A percentile compares a stretch with the other conserved stretches of the same genome.
Evolutionary conservation across 2,888 invertebrate genomes (phyloP).

Genomic region (Cheilosia grossa): DNA sequence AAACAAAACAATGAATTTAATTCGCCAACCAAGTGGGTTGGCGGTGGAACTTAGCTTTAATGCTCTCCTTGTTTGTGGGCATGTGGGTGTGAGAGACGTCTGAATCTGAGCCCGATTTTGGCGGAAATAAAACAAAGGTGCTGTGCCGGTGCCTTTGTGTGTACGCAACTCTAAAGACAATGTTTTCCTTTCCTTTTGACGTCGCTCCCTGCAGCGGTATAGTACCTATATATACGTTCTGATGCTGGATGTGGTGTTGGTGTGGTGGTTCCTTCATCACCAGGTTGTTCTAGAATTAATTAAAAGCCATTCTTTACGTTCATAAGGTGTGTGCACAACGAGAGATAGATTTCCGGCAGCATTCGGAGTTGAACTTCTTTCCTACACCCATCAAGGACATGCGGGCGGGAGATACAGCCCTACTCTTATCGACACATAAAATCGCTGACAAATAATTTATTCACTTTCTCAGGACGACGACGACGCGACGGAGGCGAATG

Average conservation of each 20-base stretch:
- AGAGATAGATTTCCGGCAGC: conserved; percentile 67
- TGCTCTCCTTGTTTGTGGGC: neutral
- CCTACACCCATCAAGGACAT: neutral
- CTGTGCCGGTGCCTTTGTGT: conserved; percentile 42
- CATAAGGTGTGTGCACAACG: conserved; percentile 74
- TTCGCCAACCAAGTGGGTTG: conserved; percentile 10
- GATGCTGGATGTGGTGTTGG: conserved; percentile 8
- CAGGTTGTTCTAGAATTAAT: conserved; percentile 73
- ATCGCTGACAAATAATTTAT: conserved; percentile 72
- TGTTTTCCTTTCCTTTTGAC: conserved; percentile 37
- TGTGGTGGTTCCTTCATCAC: conserved; percentile 60
- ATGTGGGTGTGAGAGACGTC: neutral
- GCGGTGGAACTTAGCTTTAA: conserved; percentile 17
- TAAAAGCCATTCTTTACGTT: conserved; percentile 74
- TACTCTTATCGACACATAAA: conserved; percentile 66
- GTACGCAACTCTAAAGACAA: conserved; percentile 60
- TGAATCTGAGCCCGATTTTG: conserved; percentile 25
- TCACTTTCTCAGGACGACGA: conserved; percentile 59
- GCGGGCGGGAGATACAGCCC: conserved; percentile 2
- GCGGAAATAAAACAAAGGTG: conserved; percentile 56
- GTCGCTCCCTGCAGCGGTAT: neutral
- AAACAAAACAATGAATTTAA: conserved; percentile 66
- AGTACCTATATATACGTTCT: neutral
- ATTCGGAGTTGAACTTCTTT: conserved; percentile 42
- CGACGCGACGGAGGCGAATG: neutral